Percentiles rank a stretch among this genome's conserved stretches.
Conservation (phyloP, 2,888 invertebrate genomes). For the Monopis laevigella region DNA sequence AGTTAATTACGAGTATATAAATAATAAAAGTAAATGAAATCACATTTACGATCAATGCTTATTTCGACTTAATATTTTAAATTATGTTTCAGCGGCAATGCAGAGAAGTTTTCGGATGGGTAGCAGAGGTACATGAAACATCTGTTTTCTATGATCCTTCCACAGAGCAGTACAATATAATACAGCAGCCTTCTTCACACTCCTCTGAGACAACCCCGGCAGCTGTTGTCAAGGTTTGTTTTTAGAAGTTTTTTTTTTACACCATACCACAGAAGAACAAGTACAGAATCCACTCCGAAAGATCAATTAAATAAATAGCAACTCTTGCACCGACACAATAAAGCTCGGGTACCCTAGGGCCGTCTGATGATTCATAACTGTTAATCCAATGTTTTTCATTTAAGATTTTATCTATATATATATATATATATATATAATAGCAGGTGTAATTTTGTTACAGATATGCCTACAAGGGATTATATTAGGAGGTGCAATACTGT, state of each 20-base stretch:
- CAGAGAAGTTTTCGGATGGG: background rate
- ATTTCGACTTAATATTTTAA: too few species aligned
- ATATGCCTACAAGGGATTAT: too few species aligned
- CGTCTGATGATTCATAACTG: too few species aligned
- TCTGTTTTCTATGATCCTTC: background rate
- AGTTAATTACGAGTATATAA: too few species aligned
- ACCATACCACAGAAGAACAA: background rate
- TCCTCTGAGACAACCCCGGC: background rate
- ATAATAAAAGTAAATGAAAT: too few species aligned
- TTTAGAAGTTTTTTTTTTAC: background rate
- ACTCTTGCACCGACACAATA: background rate
- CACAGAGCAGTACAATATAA: background rate
- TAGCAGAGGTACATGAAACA: constrained; percentile 1
- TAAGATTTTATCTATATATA: too few species aligned
- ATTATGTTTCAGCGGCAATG: background rate
- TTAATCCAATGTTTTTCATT: too few species aligned
- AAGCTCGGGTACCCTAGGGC: too few species aligned
- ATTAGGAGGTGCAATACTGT: too few species aligned
- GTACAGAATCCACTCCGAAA: background rate
- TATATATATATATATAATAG: too few species aligned
- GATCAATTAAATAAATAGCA: background rate
- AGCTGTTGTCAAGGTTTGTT: background rate
- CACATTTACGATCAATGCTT: too few species aligned
- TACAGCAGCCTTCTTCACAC: background rate
- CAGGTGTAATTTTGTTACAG: too few species aligned